Base-by-base conservation (phyloP, 2,888 invertebrate genomes). In the Tinea trinotella region DNA sequence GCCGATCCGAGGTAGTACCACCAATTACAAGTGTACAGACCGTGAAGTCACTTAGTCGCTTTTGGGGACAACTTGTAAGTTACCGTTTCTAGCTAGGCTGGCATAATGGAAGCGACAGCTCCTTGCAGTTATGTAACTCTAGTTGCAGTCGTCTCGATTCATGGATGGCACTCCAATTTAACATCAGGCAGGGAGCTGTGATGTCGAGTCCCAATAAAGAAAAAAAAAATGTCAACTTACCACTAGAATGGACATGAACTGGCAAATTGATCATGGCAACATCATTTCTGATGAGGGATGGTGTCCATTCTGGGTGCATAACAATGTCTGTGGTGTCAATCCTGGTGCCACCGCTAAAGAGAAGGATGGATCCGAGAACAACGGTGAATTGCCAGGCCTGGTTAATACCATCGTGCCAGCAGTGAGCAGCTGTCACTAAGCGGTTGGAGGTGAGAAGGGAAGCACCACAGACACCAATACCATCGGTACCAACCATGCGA, bases 381-480 rank as follows among this genome's bases (percentile, higher is more conserved):
- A 76, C 71, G 2, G 63, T 69, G 12, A 72, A 55, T 17, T 61
- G 60, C 66, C 68, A 71, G 1, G 63, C 76, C 48, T 72, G 73
- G 58, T 70, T 61, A 0, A 17, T 0, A n/a, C 78, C 78, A 49
- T 78, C 78, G 34, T 56, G 66, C 77, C 77, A 78, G 60, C 77
- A 78, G 57, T 77, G 77, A n/a, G 76, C 77, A 24, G 77, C 77
- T 0, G 76, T 76, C 9, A 71, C 20, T 1, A 74, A 60, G 6
- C 68, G 63, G 52, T 58, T 60, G 1, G 55, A 2, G 17, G 57
- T 66, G 34, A 77, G 18, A 0, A 78, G 60, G 2, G 72, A 67
- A 40, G 66, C 76, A 1, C 78, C 76, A 48, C 78, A 77, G 0
- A 76, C 57, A 20, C 67, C 72, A 1, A 60, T 61, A 10, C 64